phyloP scores from a whole-genome alignment of 2,113 vertebrate genomes.

The Microcebus lehilahytsara region DNA sequence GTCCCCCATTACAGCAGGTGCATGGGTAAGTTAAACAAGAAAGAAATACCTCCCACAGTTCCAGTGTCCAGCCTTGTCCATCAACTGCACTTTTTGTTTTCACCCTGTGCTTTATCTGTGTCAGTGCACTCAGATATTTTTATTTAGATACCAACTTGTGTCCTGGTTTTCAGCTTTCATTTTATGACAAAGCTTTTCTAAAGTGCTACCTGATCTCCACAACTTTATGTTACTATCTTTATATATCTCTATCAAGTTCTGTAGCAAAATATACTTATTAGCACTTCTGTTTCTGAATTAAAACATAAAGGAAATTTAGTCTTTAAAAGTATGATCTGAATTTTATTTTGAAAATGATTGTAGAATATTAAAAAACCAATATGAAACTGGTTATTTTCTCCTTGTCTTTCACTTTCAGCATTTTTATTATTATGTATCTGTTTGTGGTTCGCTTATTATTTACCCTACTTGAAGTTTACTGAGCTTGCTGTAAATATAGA shows the following conservation, averaged over 20 bases:
- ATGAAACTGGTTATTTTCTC: background rate
- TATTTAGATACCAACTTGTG: background rate
- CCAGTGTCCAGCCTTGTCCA: background rate
- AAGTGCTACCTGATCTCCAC: background rate
- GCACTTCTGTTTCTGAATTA: background rate
- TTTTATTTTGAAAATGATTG: conserved; percentile 18
- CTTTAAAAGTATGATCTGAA: background rate
- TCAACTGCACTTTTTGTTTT: background rate
- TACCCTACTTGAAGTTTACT: background rate
- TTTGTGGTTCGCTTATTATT: background rate
- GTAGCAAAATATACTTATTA: background rate
- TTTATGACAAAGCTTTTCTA: background rate
- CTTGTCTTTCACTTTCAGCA: background rate
- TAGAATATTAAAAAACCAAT: background rate
- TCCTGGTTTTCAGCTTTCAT: background rate
- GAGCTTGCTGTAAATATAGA: background rate
- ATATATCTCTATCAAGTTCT: background rate
- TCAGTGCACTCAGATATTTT: background rate
- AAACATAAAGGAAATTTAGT: background rate
- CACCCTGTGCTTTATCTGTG: background rate
- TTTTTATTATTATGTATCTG: background rate
- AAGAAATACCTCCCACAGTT: background rate
- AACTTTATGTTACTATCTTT: background rate
- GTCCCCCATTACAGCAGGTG: background rate
- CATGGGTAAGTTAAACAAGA: background rate